Percentiles rank a stretch among this genome's conserved stretches.
These are phyloP conservation scores for Mesocricetus auratus DNA, from an alignment of 2,113 vertebrate genomes.

Conservation along the genomic window DNA sequence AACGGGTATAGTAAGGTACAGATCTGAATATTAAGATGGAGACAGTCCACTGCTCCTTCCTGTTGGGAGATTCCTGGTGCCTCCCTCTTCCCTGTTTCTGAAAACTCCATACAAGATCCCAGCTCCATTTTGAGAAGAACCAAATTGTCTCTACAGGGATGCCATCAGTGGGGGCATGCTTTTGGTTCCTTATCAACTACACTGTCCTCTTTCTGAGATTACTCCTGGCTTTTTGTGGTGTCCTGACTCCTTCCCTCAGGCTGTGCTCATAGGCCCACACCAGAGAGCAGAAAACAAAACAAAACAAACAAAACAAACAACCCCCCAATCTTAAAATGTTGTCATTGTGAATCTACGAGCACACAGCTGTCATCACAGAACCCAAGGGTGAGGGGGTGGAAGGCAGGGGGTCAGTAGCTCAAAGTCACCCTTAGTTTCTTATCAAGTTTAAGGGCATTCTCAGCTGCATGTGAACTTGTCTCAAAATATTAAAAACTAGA, in stretches of 20 bases:
- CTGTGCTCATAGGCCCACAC: background rate
- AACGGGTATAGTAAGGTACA: background rate
- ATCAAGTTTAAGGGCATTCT: background rate
- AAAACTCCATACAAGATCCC: background rate
- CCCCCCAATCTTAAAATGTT: background rate
- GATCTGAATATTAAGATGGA: background rate
- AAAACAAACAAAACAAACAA: background rate
- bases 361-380: background rate
- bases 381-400: background rate
- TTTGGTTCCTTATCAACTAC: background rate
- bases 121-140: background rate
- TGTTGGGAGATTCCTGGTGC: background rate
- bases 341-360: background rate
- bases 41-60: background rate
- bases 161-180: no score
- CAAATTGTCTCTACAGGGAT: background rate
- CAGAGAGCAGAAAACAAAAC: background rate
- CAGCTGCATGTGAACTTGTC: background rate
- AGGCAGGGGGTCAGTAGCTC: background rate
- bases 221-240: background rate
- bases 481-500: background rate
- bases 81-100: background rate
- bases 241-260: background rate
- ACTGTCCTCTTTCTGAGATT: background rate
- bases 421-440: background rate